Evolutionary conservation across 2,888 invertebrate genomes (phyloP).

Genomic region (Gisinianus flammeolus): DNA sequence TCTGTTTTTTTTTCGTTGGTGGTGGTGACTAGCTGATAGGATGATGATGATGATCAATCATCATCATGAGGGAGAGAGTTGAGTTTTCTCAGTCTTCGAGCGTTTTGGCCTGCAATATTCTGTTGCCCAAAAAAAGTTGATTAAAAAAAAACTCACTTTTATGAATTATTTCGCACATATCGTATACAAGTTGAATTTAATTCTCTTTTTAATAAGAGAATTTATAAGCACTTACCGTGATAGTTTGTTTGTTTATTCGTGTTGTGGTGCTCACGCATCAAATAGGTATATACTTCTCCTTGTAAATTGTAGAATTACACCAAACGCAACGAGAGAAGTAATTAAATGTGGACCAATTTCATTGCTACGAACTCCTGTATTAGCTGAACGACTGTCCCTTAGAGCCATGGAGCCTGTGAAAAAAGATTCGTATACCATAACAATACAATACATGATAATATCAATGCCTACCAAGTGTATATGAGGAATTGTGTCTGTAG

Average conservation of each 20-base stretch:
- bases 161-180: no score
- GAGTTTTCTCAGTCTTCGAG: conserved; percentile 8
- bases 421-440: conserved; percentile 29
- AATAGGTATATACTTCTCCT: background rate
- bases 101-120: conserved; percentile 7
- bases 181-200: no score
- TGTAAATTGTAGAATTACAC: background rate
- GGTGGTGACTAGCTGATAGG: background rate
- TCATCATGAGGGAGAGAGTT: background rate
- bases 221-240: no score
- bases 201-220: no score
- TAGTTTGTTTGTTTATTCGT: no score
- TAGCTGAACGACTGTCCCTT: conserved; percentile 48
- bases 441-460: no score
- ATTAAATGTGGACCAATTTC: background rate
- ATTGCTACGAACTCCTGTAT: background rate
- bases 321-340: background rate
- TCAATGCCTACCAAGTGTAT: no score
- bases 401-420: conserved; percentile 57
- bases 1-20: background rate
- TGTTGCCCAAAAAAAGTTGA: no score
- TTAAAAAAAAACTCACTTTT: no score
- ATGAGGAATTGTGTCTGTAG: no score
- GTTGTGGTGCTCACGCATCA: background rate
- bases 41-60: no score